A percentile compares a stretch with the other conserved stretches of the same genome.
Conservation (phyloP, 2,113 vertebrate genomes). For the Nycticebus coucang region DNA sequence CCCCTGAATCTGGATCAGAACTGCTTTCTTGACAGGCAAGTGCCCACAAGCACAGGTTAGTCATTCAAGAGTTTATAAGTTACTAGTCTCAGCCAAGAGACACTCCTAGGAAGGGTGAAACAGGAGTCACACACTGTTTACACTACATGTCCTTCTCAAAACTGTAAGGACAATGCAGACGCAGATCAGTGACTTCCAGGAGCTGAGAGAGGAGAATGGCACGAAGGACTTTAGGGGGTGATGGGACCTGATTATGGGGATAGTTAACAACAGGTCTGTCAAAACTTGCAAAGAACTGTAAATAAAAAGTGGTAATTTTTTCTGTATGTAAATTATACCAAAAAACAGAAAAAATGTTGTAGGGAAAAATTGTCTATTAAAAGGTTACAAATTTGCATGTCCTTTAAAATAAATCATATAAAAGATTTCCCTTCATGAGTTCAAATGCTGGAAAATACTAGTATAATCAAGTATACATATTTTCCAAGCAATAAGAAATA, state of each 20-base stretch:
- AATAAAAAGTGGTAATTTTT: constrained; percentile 23
- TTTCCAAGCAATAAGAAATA: background rate
- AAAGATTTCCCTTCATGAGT: background rate
- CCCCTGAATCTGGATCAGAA: background rate
- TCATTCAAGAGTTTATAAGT: constrained; percentile 45
- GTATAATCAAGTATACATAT: background rate
- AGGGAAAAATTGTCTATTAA: constrained; percentile 1
- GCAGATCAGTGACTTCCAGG: background rate
- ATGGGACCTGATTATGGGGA: background rate
- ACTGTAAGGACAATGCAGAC: background rate
- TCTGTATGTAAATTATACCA: background rate
- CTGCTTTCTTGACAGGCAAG: background rate
- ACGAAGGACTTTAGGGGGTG: background rate
- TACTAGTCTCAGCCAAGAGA: background rate
- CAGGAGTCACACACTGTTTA: background rate
- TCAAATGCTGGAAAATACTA: background rate
- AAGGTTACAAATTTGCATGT: background rate
- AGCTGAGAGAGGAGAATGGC: fast-evolving
- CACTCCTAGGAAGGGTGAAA: background rate
- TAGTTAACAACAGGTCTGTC: background rate
- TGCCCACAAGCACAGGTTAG: background rate
- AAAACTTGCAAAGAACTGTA: background rate
- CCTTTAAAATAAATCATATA: constrained; percentile 4
- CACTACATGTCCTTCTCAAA: background rate
- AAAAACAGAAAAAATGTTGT: background rate